Evolutionary conservation across 2,797 vertebrate genomes (phyloP), one percentile per base, ranked within the genome.

Genomic region (Siniperca scherzeri): DNA sequence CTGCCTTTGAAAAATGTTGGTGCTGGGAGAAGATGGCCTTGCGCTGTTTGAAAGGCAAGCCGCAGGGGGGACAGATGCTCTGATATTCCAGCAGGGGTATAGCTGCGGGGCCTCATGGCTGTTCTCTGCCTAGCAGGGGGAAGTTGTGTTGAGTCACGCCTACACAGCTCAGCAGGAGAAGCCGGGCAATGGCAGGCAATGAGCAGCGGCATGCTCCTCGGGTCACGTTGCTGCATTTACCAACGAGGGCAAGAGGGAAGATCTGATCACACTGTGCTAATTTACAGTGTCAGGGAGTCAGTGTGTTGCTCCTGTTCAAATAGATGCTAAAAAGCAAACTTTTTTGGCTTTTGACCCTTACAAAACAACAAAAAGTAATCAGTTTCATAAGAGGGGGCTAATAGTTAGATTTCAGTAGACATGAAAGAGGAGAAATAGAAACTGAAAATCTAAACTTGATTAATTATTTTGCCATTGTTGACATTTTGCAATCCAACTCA

Each of bases 21-120:
- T 78, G 84, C 88, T 75, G 88, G 78, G 77, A 82, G 90, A 92
- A 84, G 90, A 92, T 91, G 91, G 91, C 87, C 91, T 89, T 82
- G 88, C 75, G 71, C 78, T 40, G 88, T 90, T 90, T 93, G 92
- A 91, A 88, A 93, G 92, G 74, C 84, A 36, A 91, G 88, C 90
- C 81, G 81, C 80, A 9, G 89, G 91, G 91, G 84, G 92, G 80
- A 70, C 74, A 90, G 92, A 93, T 94, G 92, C 90, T 94, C 87
- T 92, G 90, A 93, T 90, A 90, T 89, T 93, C 84, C 90, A 87
- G 91, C 81, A 83, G 90, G 87, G 87, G 87, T 83, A 9, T 85
- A 81, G 88, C 94, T 84, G 88, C 57, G 7, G 93, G 93, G 91
- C 80, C 82, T 67, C 81, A 0, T 65, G 86, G 90, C 80, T 86